phyloP scores from a whole-genome alignment of 2,113 vertebrate species.

The Colinus virginianus region DNA sequence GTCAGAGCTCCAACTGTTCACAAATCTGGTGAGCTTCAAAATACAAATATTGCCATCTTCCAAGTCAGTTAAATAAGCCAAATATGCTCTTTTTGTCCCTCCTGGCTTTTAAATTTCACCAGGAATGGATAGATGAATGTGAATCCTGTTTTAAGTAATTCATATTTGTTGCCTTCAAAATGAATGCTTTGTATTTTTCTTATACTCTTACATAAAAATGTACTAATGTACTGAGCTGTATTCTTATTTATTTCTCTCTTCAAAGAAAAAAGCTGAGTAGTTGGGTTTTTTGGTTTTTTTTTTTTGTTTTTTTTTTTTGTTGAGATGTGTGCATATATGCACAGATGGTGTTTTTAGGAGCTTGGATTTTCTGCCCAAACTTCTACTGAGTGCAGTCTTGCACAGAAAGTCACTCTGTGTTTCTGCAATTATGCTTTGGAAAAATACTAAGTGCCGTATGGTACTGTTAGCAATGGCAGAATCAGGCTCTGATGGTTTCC shows the following conservation, averaged over 20 bases:
- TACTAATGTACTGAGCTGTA: neutral
- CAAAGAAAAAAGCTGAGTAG: neutral
- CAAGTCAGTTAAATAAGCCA: slow-evolving; percentile 12
- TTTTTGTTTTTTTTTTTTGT: neutral
- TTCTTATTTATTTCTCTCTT: neutral
- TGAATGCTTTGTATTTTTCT: neutral
- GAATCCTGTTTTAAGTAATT: neutral
- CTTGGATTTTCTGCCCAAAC: slow-evolving; percentile 18
- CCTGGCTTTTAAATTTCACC: neutral
- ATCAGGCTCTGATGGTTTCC: neutral
- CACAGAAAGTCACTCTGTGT: neutral
- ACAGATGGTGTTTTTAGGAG: slow-evolving; percentile 44
- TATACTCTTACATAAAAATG: neutral
- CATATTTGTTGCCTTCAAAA: neutral
- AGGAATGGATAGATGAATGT: neutral
- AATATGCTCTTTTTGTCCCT: neutral
- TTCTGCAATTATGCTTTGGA: neutral
- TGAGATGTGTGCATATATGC: neutral
- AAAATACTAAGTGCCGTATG: neutral
- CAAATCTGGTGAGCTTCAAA: slow-evolving; percentile 20
- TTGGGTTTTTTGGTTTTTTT: neutral
- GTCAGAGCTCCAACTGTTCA: slow-evolving; percentile 33
- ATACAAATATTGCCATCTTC: neutral
- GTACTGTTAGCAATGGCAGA: neutral
- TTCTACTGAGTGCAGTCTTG: neutral